phyloP scores from a whole-genome alignment of 2,888 invertebrate species.

The Tuta absoluta region DNA sequence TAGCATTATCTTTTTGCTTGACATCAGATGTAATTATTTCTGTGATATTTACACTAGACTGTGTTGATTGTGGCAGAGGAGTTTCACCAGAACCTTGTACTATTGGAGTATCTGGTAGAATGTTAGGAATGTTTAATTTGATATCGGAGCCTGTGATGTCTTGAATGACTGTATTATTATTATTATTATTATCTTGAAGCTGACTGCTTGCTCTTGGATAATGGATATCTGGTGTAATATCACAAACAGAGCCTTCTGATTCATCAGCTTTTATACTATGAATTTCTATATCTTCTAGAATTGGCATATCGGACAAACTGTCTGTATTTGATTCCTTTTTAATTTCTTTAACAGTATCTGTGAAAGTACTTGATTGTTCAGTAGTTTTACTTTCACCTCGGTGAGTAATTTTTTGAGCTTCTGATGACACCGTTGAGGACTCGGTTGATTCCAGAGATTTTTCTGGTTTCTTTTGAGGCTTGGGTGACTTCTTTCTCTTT shows the following conservation, averaged over 20 bases:
- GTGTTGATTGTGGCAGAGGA: conserved; percentile 44
- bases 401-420: not conserved
- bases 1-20: not conserved
- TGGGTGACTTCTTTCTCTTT: conserved; percentile 36
- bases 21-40: conserved; percentile 32
- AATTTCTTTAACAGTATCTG: conserved; percentile 5
- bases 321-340: not conserved
- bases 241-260: conserved; percentile 46
- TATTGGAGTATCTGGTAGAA: conserved; percentile 46
- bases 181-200: conserved; percentile 58
- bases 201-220: conserved; percentile 64
- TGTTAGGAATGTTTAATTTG: conserved; percentile 43
- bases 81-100: conserved; percentile 55
- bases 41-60: conserved; percentile 39
- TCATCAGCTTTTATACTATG: conserved; percentile 47
- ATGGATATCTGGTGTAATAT: conserved; percentile 60
- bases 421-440: not conserved
- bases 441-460: conserved; percentile 11
- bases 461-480: conserved; percentile 26
- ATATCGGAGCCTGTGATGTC: conserved; percentile 54
- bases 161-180: conserved; percentile 64
- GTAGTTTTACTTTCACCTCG: not conserved
- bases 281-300: conserved; percentile 44
- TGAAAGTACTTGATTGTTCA: not conserved
- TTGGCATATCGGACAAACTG: conserved; percentile 27